Evolutionary conservation across 2,888 invertebrate species (phyloP), one percentile per base, ranked within the genome.

Genomic region (Caenorhabditis imperialis): DNA sequence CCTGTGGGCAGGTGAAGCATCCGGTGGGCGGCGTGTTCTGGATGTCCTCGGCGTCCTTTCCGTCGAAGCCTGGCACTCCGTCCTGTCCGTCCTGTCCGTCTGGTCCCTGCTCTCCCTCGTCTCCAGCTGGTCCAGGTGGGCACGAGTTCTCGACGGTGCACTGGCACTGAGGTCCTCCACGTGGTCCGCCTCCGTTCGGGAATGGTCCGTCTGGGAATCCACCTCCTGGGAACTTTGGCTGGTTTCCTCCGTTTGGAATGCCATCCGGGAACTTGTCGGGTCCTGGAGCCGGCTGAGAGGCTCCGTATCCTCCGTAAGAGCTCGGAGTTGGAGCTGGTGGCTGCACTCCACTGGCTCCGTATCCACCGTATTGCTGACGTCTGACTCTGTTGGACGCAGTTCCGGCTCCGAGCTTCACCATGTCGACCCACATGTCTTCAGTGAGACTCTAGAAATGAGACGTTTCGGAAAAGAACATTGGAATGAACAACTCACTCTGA

Each of bases 381-480:
- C 85, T 81, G 50, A 79, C 75, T 50, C 86, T 80, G 76, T 87
- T 86, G n/a, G 84, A 75, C 23, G 87, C 83, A n/a, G 85, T 75
- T 20, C 83, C 86, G 20, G 86, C 86, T 25, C 86, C 86, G 51
- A 86, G 81, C 27, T 70, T 75, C 35, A 86, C 78, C 86, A 86
- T 86, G 55, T 86, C 86, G 38, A 70, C 73, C 86, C 86, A 86
- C 70, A 87, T 72, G 47, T 85, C 85, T 53, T 85, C 82, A 48
- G 85, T 81, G 60, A 79, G 48, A 35, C 79, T 62, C 81, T 84
- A 37, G 51, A 75, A 40, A 3, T 42, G 23, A 12, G 5, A 27
- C 18, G 33, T 12, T 18, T 33, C 27, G 23, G 22, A 47, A 27
- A 38, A 48, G 12, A n/a, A 2, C 1, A 22, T 20, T 18, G 12